These are phyloP conservation scores for Percina caprodes DNA, from an alignment of 2,113 vertebrate genomes.

Conservation along the genomic window DNA sequence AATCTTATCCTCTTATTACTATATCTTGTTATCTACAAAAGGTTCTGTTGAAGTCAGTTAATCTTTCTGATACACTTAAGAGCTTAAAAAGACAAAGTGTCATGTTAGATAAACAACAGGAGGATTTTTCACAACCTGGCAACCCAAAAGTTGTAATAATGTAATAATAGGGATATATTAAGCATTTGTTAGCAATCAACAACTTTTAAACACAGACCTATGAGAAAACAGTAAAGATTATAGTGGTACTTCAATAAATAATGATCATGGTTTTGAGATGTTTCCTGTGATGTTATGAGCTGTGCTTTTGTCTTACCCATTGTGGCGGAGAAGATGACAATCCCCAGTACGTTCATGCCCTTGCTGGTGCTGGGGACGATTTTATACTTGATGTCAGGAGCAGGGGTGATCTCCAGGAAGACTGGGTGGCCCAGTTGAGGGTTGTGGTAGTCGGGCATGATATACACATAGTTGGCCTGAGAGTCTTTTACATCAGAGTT, in stretches of 20 bases:
- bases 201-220: background rate
- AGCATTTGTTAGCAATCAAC: background rate
- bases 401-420: conserved; percentile 88
- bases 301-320: conserved; percentile 83
- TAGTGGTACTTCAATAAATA: background rate
- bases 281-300: background rate
- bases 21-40: background rate
- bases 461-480: conserved; percentile 86
- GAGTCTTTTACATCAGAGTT: conserved; percentile 65
- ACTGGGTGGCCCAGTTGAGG: conserved; percentile 83
- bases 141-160: background rate
- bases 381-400: conserved; percentile 87
- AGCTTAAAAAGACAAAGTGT: background rate
- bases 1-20: too few relatives aligned
- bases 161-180: background rate
- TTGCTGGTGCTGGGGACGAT: conserved; percentile 88
- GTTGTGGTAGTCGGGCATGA: conserved; percentile 87
- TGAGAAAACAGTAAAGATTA: background rate
- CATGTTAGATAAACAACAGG: background rate
- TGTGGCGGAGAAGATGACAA: conserved; percentile 93
- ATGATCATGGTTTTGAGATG: background rate
- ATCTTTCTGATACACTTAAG: background rate
- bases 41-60: background rate
- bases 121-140: background rate
- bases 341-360: conserved; percentile 93